These are phyloP conservation scores for Pediacus dermestoides DNA, from an alignment of 2,888 invertebrate species.

Conservation along the genomic window DNA sequence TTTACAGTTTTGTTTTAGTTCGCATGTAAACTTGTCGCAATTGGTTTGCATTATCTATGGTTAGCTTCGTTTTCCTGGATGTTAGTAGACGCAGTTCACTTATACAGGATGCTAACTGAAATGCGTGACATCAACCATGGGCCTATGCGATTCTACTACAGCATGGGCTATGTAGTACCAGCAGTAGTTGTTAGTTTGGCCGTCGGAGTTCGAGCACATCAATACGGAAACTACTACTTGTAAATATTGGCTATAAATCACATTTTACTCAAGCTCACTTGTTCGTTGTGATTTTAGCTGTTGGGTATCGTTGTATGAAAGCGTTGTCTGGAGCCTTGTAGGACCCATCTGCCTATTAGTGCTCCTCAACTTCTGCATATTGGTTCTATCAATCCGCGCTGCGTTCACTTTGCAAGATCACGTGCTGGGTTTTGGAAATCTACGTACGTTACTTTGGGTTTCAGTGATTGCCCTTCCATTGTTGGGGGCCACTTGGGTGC, in stretches of 20 bases:
- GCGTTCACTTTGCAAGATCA: conserved; percentile 89
- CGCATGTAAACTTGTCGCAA: conserved; percentile 84
- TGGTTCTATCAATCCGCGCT: conserved; percentile 82
- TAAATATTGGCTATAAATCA: conserved; percentile 55
- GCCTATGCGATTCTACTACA: conserved; percentile 87
- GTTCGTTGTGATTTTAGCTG: conserved; percentile 60
- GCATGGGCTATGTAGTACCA: conserved; percentile 88
- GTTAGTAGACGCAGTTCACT: conserved; percentile 86
- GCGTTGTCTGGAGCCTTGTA: conserved; percentile 93
- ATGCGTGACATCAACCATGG: conserved; percentile 96
- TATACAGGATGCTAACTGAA: conserved; percentile 91
- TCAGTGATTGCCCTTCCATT: conserved; percentile 84
- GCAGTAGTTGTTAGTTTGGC: conserved; percentile 88
- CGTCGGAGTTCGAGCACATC: conserved; percentile 88
- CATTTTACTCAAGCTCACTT: neutral
- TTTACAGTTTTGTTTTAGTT: conserved; percentile 54
- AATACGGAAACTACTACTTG: conserved; percentile 93
- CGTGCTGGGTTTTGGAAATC: conserved; percentile 79
- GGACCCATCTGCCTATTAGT: conserved; percentile 83
- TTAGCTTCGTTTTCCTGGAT: conserved; percentile 87
- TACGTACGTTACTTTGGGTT: conserved; percentile 71
- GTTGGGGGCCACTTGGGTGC: conserved; percentile 81
- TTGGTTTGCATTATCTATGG: conserved; percentile 91
- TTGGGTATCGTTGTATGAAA: conserved; percentile 91
- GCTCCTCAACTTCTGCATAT: conserved; percentile 71